These are phyloP conservation scores for Luperina nickerlii DNA, from an alignment of 2,888 invertebrate genomes.

Conservation along the genomic window DNA sequence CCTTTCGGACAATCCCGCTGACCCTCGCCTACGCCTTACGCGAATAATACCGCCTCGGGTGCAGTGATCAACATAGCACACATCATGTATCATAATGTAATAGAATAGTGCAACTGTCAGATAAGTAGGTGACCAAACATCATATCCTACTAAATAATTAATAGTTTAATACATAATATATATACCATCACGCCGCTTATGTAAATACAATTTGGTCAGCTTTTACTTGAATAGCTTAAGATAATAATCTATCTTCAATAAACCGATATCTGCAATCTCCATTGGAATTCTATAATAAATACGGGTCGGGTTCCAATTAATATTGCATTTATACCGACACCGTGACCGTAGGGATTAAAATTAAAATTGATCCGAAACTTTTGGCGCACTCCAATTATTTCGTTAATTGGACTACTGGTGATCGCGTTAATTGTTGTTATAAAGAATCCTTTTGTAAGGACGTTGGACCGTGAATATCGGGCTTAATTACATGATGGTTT, in stretches of 20 bases:
- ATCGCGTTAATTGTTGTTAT: slow-evolving; percentile 45
- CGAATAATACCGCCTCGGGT: no score
- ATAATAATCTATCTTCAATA: slow-evolving; percentile 28
- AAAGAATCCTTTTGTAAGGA: slow-evolving; percentile 41
- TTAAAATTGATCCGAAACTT: slow-evolving; percentile 52
- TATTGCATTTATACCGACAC: slow-evolving; percentile 20
- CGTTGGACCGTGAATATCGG: slow-evolving; percentile 10
- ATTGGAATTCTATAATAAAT: slow-evolving; percentile 31
- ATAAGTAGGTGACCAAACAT: background rate
- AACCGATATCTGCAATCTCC: slow-evolving; percentile 23
- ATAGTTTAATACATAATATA: background rate
- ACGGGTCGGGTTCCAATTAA: slow-evolving; percentile 12
- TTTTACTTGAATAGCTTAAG: slow-evolving; percentile 6
- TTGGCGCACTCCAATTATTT: slow-evolving; percentile 54
- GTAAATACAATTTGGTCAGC: background rate
- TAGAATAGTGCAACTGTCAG: background rate
- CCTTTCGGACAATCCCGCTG: no score
- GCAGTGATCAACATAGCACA: no score
- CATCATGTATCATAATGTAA: no score
- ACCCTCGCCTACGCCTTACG: no score
- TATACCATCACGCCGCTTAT: background rate
- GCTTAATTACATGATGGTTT: slow-evolving; percentile 2
- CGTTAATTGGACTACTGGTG: slow-evolving; percentile 51
- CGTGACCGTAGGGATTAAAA: slow-evolving; percentile 49
- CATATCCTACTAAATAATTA: background rate